phyloP scores from a whole-genome alignment of 2,888 invertebrate species.

The Priocnemis perturbator region DNA sequence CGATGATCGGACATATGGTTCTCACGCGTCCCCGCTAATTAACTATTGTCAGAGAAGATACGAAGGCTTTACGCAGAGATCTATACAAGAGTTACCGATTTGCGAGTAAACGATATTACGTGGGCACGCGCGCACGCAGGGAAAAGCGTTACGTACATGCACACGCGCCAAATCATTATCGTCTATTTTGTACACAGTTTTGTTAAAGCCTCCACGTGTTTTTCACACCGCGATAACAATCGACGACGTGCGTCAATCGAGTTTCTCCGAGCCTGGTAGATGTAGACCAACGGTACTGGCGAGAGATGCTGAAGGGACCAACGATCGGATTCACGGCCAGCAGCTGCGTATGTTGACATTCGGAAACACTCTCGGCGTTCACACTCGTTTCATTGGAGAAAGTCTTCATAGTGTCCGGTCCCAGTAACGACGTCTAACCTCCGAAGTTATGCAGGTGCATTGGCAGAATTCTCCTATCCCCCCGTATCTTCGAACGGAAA shows the following conservation, averaged over 20 bases:
- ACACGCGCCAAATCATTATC: slow-evolving; percentile 31
- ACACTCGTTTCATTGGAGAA: slow-evolving; percentile 34
- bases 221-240: slow-evolving; percentile 33
- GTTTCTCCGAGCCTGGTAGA: slow-evolving; percentile 19
- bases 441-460: slow-evolving; percentile 6
- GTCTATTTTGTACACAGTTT: slow-evolving; percentile 29
- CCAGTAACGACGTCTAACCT: slow-evolving; percentile 44
- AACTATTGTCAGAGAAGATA: slow-evolving; percentile 5
- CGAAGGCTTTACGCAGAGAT: slow-evolving; percentile 4
- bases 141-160: slow-evolving; percentile 19
- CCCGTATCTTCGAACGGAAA: too few species aligned
- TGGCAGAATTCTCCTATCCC: not conserved
- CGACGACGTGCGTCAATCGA: slow-evolving; percentile 33
- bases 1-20: slow-evolving; percentile 26
- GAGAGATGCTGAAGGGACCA: too few species aligned
- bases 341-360: slow-evolving; percentile 32
- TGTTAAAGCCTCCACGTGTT: slow-evolving; percentile 51
- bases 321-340: too few species aligned
- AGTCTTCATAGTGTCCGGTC: slow-evolving; percentile 51
- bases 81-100: slow-evolving; percentile 3
- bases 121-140: slow-evolving; percentile 3
- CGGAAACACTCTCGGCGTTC: slow-evolving; percentile 26
- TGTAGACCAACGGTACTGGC: too few species aligned
- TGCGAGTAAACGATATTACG: not conserved
- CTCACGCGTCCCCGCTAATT: slow-evolving; percentile 15